Evolutionary conservation across 2,888 invertebrate species (phyloP), one percentile per base, ranked within the genome.

Genomic region (Eupithecia insigniata): DNA sequence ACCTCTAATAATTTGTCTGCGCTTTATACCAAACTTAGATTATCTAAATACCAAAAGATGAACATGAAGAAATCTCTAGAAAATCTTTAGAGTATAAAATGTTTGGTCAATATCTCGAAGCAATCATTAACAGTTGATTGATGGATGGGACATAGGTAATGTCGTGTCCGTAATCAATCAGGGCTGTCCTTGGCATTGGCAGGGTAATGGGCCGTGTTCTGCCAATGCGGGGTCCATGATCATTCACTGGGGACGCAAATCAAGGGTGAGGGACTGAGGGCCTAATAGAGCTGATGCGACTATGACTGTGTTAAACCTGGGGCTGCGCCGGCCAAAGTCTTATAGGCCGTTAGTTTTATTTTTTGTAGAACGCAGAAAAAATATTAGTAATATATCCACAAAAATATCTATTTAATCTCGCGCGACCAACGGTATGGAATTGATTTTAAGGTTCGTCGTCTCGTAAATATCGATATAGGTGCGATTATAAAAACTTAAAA

Each of bases 141-240:
- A 85, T 84, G 76, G n/a, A 76, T 73, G 78, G 79, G 80, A 86
- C 86, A 85, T 85, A 86, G 85, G 88, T 85, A 85, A 85, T 84
- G 87, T 84, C 85, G 79, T 84, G 85, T 85, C 83, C 78, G 78
- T 72, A 82, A 89, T 89, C 88, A 83, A 88, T 89, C 89, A 89
- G 81, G 74, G 75, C 74, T 81, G 87, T 81, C 89, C 89, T 88
- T 89, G 87, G 82, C 86, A 83, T 81, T 86, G 87, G 81, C 85
- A 86, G 85, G 84, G 85, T 88, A 87, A 89, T 87, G 85, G 84
- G 80, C 80, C 80, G 73, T 79, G 76, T 74, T 55, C 55, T 51
- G 26, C 55, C 55, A 55, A 55, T 55, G 55, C 5, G 74, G 80
- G 76, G 83, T 79, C 83, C 80, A 83, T 82, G 78, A 81, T 76